Evolutionary conservation across 2,797 vertebrate species (phyloP).

Genomic region (Halcyon smyrnensis): DNA sequence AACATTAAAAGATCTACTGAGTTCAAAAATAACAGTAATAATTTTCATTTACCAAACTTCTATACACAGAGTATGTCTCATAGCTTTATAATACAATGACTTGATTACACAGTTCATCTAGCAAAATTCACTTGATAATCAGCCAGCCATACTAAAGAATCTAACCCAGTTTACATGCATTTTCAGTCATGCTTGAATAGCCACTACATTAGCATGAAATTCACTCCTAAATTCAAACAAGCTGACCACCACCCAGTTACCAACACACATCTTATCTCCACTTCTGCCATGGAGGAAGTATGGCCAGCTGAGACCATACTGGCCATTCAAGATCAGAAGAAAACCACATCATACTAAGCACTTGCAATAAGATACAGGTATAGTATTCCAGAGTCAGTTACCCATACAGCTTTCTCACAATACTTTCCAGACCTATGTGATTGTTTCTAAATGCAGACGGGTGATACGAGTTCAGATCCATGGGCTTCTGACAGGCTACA

Average conservation of each 20-base stretch:
- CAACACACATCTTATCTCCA: background rate
- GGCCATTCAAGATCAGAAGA: background rate
- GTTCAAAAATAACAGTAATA: background rate
- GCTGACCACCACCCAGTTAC: rapidly evolving
- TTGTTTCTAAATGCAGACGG: background rate
- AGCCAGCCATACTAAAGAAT: background rate
- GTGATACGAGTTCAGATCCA: background rate
- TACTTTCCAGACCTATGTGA: background rate
- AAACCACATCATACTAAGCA: background rate
- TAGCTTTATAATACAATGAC: background rate
- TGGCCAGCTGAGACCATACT: background rate
- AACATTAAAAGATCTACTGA: background rate
- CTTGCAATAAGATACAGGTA: rapidly evolving
- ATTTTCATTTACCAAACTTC: background rate
- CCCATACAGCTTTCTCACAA: background rate
- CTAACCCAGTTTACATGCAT: background rate
- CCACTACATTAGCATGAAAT: background rate
- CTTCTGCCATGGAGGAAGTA: background rate
- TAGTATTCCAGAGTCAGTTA: background rate
- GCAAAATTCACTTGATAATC: conserved; percentile 21
- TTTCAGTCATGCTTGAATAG: background rate
- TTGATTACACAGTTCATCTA: conserved; percentile 14
- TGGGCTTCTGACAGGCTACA: background rate
- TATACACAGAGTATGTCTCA: background rate
- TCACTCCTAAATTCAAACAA: background rate